Base-by-base conservation (phyloP, 2,797 vertebrate species). In the Myripristis jacobus region DNA sequence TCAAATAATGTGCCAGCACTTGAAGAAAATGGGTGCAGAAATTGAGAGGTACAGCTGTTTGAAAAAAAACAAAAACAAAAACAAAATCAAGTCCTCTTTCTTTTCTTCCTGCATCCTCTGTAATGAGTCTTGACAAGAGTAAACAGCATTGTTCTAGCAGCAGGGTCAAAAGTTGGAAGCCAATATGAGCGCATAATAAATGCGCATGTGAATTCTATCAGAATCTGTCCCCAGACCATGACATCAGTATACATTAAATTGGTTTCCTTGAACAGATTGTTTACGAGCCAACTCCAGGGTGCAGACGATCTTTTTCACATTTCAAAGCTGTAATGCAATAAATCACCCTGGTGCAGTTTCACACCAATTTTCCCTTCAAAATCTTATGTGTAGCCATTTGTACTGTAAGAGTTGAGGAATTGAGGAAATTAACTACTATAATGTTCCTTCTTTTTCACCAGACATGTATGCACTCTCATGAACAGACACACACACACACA, bases 191-290 rank as follows among this genome's bases (percentile, higher is more conserved):
- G 56, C 25, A 27, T 29, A 64, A 87, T 78, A 87, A 88, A 80
- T 70, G 75, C 75, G 80, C 87, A 91, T 81, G 59, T 22, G 62
- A 75, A 59, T 75, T 80, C 70, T 60, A 27, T 85, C 16, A 44
- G 19, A 62, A 34, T 73, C 50, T 82, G 72, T 79, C 68, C 70
- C 66, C 58, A 47, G 54, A 73, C 41, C 21, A 22, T 52, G 36
- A 38, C 84, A 67, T 79, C 65, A 75, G 65, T 51, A 13, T 6
- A 66, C 64, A 87, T 41, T 41, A 73, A 65, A 59, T 66, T 76
- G 60, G 31, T 66, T 72, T 82, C 15, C 6, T 47, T 64, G 41
- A 51, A 16, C 16, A 47, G 57, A 70, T 64, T 77, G 61, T 80
- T 79, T 64, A n/a, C n/a, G n/a, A n/a, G n/a, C n/a, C n/a, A n/a